Evolutionary conservation across 2,888 invertebrate genomes (phyloP), one percentile per base, ranked within the genome.

Genomic region (Electrophaes corylata): DNA sequence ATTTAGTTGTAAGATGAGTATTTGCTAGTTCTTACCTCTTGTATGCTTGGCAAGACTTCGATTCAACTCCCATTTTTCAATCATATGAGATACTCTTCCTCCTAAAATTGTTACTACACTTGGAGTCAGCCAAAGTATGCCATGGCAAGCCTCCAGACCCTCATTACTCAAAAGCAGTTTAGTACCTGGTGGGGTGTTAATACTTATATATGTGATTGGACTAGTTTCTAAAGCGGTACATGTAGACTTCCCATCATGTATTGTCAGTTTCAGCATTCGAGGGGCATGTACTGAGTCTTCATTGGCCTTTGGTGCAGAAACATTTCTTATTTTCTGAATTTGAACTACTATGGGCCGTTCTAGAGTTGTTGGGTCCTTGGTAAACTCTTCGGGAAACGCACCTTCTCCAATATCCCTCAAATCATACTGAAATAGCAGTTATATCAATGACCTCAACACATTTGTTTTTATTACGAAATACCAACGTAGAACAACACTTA

Each of bases 121-220:
- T 10, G 95, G 93, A 62, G 92, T 93, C 53, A 98, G 83, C 73
- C 97, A 92, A 39, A 98, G 83, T 66, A 96, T 95, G 37, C 96
- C 96, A 66, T 95, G 95, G 54, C 95, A 94, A 33, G 95, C 92
- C 67, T 90, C 88, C 35, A 91, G 71, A 0, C 83, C 89, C 62
- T 91, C 90, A 76, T 85, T 83, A 43, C 83, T 87, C 43, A 91
- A 73, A 65, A 91, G 71, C 66, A 98, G 76, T 84, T 98, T 98
- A 31, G 97, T 96, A 40, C 98, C 98, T 0, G 98, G 98, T n/a
- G 97, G 95, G 11, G 97, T 97, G 75, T 96, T 96, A 54, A 96
- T 90, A 81, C 95, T 96, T 55, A 97, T 86, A 57, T 92, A 92
- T 39, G 94, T 85, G 66, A 97, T 94, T 46, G 93, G 92, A 72